Conservation (phyloP, 2,113 vertebrate genomes). For the Python bivittatus region DNA sequence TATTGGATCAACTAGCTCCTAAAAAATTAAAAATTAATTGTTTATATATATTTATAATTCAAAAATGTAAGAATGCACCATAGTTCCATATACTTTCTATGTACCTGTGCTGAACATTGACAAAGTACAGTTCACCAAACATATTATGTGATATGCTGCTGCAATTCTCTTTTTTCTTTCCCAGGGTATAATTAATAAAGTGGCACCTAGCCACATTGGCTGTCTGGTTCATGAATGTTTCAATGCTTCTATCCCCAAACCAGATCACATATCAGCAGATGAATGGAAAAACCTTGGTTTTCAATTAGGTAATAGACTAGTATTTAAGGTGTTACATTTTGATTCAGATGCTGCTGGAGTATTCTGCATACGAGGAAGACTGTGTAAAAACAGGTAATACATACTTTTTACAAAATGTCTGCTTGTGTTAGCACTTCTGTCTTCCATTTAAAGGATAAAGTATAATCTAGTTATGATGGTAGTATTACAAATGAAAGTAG, state of each 20-base stretch:
- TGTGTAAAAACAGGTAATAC: conserved; percentile 75
- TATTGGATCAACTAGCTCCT: background rate
- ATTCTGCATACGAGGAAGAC: conserved; percentile 87
- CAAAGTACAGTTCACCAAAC: background rate
- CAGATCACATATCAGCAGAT: conserved; percentile 75
- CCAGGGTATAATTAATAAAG: conserved; percentile 93
- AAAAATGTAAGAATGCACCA: background rate
- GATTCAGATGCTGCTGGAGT: conserved; percentile 90
- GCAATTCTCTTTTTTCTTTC: conserved; percentile 12
- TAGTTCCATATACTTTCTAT: background rate
- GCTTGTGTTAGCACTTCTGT: background rate
- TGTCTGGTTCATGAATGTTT: conserved; percentile 96
- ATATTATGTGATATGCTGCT: background rate
- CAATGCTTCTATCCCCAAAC: conserved; percentile 92
- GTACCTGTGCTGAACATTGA: background rate
- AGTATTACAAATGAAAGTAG: background rate
- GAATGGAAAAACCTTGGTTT: conserved; percentile 84
- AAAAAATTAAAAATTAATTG: background rate
- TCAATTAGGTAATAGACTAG: conserved; percentile 80
- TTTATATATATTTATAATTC: background rate
- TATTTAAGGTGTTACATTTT: conserved; percentile 87
- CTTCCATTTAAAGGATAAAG: background rate
- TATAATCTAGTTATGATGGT: background rate
- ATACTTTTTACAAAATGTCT: conserved; percentile 3
- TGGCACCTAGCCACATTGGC: conserved; percentile 87